A percentile compares a stretch with the other conserved stretches of the same genome.
These are phyloP conservation scores for Hyles vespertilio DNA, from an alignment of 1,140 invertebrate species.

Conservation along the genomic window DNA sequence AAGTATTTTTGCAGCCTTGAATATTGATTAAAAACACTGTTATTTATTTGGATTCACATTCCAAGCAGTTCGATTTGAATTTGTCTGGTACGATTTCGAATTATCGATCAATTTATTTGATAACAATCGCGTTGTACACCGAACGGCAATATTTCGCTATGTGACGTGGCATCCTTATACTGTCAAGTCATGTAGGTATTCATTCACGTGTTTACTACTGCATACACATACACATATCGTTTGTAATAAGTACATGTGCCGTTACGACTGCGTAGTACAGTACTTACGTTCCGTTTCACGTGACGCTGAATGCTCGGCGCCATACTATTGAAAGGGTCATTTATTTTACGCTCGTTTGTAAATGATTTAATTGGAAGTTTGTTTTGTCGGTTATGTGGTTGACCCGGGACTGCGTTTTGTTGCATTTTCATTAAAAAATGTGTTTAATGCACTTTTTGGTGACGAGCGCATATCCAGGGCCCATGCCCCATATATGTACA, in stretches of 20 bases:
- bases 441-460: no score
- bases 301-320: constrained; percentile 1
- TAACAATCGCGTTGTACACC: constrained; percentile 1
- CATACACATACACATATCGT: constrained; percentile 4
- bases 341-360: background rate
- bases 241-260: constrained; percentile 1
- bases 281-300: constrained; percentile 1
- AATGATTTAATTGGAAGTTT: background rate
- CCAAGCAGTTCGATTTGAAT: no score
- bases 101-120: background rate
- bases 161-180: constrained; percentile 3
- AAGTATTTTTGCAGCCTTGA: no score
- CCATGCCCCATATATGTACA: no score
- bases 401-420: no score
- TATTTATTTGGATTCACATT: no score
- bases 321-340: constrained; percentile 3
- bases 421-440: no score
- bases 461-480: no score
- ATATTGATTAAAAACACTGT: no score
- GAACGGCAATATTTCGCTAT: background rate
- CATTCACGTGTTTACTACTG: constrained; percentile 8
- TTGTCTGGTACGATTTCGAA: no score
- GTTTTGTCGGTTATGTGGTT: no score
- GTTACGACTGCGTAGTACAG: constrained; percentile 6
- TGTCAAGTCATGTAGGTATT: constrained; percentile 7